Base-by-base conservation (phyloP, 2,113 vertebrate species). In the Dissostichus mawsoni region DNA sequence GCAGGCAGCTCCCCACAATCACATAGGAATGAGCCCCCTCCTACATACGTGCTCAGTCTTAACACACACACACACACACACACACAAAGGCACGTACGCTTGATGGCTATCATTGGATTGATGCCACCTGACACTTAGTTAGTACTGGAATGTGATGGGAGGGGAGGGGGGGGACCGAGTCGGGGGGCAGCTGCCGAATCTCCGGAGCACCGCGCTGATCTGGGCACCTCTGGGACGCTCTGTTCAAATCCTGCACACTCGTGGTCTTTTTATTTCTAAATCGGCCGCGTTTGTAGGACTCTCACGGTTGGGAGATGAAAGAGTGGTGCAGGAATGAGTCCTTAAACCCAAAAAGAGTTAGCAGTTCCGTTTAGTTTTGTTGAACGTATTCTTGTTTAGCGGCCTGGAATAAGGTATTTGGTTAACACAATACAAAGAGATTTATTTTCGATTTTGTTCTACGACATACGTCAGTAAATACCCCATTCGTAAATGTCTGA, bases 81-180 rank as follows among this genome's bases (percentile, higher is more conserved):
- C 80, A 86, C 86, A 81, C 89, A 91, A 87, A 92, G 82, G 84
- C 89, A 89, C 63, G 80, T 75, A 90, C 71, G 83, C 92, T 79
- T 86, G 91, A 93, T 92, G 85, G 91, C 88, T 94, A 93, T 93
- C 86, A 88, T 89, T 92, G 89, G 90, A 91, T 90, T 93, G 90
- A 93, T 94, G 91, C 92, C 92, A 93, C 89, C 90, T 92, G 93
- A 92, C 91, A 91, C 90, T 91, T 94, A 86, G 87, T 93, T 91
- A 90, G 89, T 76, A 75, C 72, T 80, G 93, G 93, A 94, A 95
- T 95, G 92, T 87, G 90, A 85, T 70, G 78, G 57, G 85, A 76
- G 85, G 84, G 83, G 29, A 66, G 62, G 75, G 66, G 57, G 29
- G 33, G 66, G 55, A 70, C 4, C 1, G 66, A 56, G 50, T 20